Evolutionary conservation across 2,113 vertebrate species (phyloP), one percentile per base, ranked within the genome.

Genomic region (Zingel zingel): DNA sequence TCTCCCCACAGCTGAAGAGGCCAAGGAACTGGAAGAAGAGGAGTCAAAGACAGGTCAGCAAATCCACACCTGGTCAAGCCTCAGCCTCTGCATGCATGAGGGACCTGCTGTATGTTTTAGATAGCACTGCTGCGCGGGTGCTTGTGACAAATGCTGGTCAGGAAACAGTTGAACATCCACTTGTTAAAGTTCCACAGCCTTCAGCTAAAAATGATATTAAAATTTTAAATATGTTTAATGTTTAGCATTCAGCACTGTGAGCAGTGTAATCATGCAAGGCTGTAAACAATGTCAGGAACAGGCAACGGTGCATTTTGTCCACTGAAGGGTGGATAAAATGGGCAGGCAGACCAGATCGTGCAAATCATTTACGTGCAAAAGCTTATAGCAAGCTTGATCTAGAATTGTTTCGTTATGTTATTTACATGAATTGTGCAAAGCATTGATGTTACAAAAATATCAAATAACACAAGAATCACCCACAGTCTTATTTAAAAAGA

Each of bases 21-120:
- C 96, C 81, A 97, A 94, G 83, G 96, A 96, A 6, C 95, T 95
- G 43, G 96, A 98, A 27, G 96, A 96, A 87, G 96, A 96, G 69
- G 96, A 96, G 87, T 94, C 95, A 91, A 97, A 97, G 92, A 96
- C 97, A 89, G 98, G 98, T 98, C 82, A 90, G 97, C 91, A 45
- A 70, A 70, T n/a, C 61, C 81, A 65, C 86, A 82, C 74, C 77
- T 77, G 82, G 77, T 86, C 75, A 73, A 86, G 54, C 36, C 63
- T 78, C 23, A 54, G 77, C 45, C 72, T 76, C 76, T 77, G 33
- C 9, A 1, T 57, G 15, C 45, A 62, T 76, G 45, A 72, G 48
- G 19, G 51, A 21, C 39, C 61, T 14, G 53, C 70, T 71, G 53
- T 51, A 50, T 71, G 63, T 67, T 62, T 67, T 30, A 58, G 64